Evolutionary conservation across 2,888 invertebrate species (phyloP).

Genomic region (Chymomyza amoena): DNA sequence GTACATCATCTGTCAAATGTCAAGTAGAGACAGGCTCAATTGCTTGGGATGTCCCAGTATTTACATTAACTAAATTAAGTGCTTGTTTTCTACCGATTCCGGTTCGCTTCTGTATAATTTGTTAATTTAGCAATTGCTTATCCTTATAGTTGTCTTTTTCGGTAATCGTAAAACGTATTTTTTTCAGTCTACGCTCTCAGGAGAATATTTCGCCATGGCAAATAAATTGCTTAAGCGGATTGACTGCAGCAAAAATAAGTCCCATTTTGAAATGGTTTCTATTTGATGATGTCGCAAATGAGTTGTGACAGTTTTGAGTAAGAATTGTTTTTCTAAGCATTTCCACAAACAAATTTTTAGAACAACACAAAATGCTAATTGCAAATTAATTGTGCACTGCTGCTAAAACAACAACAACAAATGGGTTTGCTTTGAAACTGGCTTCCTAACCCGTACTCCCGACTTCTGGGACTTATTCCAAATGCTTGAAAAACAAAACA

Average conservation of each 20-base stretch:
- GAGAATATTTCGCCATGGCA: constrained; percentile 51
- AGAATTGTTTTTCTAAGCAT: constrained; percentile 28
- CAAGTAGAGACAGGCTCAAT: constrained; percentile 32
- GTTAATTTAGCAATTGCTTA: constrained; percentile 64
- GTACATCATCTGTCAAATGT: constrained; percentile 72
- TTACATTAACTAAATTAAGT: constrained; percentile 70
- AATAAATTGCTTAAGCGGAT: constrained; percentile 63
- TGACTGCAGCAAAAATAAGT: constrained; percentile 7
- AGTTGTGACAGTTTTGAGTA: neutral
- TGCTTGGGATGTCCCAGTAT: constrained; percentile 28
- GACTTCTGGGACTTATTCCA: constrained; percentile 3
- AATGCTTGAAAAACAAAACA: constrained; percentile 58
- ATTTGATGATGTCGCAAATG: neutral
- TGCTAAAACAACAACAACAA: constrained; percentile 56
- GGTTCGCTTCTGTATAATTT: constrained; percentile 53
- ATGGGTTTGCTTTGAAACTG: constrained; percentile 10
- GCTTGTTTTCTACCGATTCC: constrained; percentile 40
- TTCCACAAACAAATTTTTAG: constrained; percentile 36
- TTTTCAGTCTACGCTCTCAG: neutral
- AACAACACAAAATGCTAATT: constrained; percentile 61
- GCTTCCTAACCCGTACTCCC: neutral
- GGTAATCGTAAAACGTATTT: neutral
- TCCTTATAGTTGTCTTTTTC: constrained; percentile 11
- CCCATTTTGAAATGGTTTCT: constrained; percentile 13
- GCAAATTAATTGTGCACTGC: constrained; percentile 70